A percentile compares a stretch with the other conserved stretches of the same genome.
These are phyloP conservation scores for Acanthopagrus latus DNA, from an alignment of 2,797 vertebrate species.

Conservation along the genomic window DNA sequence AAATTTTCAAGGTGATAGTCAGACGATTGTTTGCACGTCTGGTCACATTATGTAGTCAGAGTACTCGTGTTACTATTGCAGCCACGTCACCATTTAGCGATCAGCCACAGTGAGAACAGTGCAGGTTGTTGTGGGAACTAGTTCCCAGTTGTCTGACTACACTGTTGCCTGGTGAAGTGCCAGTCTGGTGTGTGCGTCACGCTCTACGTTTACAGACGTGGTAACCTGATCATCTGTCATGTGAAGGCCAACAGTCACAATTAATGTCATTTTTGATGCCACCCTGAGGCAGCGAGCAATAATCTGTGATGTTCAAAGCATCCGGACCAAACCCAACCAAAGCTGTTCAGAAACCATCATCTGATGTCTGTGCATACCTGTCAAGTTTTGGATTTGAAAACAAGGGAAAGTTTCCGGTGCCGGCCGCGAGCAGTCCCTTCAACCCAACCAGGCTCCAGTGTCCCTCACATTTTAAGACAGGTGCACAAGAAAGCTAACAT, in stretches of 20 bases:
- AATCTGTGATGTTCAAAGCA: not conserved
- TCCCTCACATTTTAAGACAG: too few relatives aligned
- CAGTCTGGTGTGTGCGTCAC: not conserved
- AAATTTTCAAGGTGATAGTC: constrained; percentile 36
- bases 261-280: not conserved
- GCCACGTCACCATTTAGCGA: constrained; percentile 57
- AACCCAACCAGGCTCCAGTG: too few relatives aligned
- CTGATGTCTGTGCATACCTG: not conserved
- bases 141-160: not conserved
- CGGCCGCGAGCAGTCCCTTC: too few relatives aligned
- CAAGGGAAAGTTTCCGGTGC: too few relatives aligned
- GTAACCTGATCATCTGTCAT: not conserved
- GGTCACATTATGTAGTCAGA: constrained; percentile 28
- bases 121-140: not conserved
- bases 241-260: not conserved
- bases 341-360: not conserved
- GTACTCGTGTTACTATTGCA: constrained; percentile 18
- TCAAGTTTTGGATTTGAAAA: too few relatives aligned
- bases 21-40: not conserved
- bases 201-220: not conserved
- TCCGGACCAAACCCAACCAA: constrained; percentile 4
- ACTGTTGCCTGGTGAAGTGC: not conserved
- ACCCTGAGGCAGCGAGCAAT: not conserved
- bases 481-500: too few relatives aligned
- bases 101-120: constrained; percentile 29